phyloP scores from a whole-genome alignment of 2,888 invertebrate genomes.

The Macrophya alboannulata region DNA sequence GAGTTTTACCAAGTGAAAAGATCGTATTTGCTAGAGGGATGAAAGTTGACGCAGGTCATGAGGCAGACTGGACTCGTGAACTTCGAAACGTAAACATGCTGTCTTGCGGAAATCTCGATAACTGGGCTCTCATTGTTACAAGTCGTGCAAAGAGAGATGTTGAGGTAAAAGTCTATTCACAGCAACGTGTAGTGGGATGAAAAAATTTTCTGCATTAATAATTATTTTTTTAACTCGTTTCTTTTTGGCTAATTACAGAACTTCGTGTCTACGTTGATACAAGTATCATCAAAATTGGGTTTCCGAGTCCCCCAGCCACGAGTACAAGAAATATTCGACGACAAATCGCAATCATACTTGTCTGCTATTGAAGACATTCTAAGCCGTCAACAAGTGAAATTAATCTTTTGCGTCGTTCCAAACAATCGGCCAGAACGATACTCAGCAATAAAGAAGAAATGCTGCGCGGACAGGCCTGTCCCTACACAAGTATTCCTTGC shows the following conservation, averaged over 20 bases:
- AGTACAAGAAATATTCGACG: slow-evolving; percentile 81
- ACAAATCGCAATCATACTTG: slow-evolving; percentile 84
- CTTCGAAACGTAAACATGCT: slow-evolving; percentile 82
- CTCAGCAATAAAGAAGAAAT: slow-evolving; percentile 93
- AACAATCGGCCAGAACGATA: slow-evolving; percentile 88
- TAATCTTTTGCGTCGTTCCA: slow-evolving; percentile 87
- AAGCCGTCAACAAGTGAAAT: slow-evolving; percentile 82
- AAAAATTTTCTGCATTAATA: background rate
- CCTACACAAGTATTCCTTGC: slow-evolving; percentile 85
- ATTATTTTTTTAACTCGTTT: background rate
- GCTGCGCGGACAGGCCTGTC: slow-evolving; percentile 88
- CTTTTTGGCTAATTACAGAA: slow-evolving; percentile 60
- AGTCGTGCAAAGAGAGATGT: slow-evolving; percentile 70
- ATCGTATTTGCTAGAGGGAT: slow-evolving; percentile 82
- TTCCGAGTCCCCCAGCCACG: slow-evolving; percentile 81
- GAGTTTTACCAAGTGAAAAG: slow-evolving; percentile 85
- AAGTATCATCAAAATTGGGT: slow-evolving; percentile 73
- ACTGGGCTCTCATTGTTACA: slow-evolving; percentile 79
- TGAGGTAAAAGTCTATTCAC: slow-evolving; percentile 71
- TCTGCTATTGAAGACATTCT: slow-evolving; percentile 83
- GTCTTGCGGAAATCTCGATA: slow-evolving; percentile 68
- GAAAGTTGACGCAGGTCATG: slow-evolving; percentile 78
- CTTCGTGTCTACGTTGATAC: slow-evolving; percentile 61
- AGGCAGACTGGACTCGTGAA: slow-evolving; percentile 90
- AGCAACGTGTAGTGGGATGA: background rate